Conservation (phyloP, 1,140 invertebrate genomes). For the Yoshiicerus persimilis region DNA sequence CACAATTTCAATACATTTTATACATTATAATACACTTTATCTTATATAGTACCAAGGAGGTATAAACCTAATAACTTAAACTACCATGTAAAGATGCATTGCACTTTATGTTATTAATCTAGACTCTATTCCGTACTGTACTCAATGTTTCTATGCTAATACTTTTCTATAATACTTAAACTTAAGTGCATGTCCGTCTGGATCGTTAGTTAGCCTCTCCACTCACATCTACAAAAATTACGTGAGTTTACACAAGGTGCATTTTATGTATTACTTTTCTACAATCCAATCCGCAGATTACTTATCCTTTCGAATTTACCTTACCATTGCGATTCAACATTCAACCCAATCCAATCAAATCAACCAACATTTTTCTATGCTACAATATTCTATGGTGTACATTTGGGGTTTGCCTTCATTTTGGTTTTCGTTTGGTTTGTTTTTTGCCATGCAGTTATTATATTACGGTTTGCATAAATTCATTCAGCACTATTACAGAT, state of each 20-base stretch:
- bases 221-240: background rate
- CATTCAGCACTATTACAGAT: too few species aligned
- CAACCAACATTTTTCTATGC: background rate
- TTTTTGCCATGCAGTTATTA: background rate
- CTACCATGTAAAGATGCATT: background rate
- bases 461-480: background rate
- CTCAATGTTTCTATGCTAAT: background rate
- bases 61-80: background rate
- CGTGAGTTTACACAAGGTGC: background rate
- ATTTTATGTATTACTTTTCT: background rate
- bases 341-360: background rate
- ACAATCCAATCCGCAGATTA: background rate
- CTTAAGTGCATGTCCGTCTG: background rate
- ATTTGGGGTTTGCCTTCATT: background rate
- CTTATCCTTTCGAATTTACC: constrained; percentile 16
- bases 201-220: background rate
- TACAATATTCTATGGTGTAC: background rate
- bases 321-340: too few species aligned
- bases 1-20: too few species aligned
- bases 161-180: background rate
- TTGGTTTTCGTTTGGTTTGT: background rate
- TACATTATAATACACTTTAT: too few species aligned
- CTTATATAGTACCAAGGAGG: too few species aligned
- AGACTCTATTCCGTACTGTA: too few species aligned
- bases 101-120: background rate